Evolutionary conservation across 2,797 vertebrate genomes (phyloP), one percentile per base, ranked within the genome.

Genomic region (Hafferia zeledoni): DNA sequence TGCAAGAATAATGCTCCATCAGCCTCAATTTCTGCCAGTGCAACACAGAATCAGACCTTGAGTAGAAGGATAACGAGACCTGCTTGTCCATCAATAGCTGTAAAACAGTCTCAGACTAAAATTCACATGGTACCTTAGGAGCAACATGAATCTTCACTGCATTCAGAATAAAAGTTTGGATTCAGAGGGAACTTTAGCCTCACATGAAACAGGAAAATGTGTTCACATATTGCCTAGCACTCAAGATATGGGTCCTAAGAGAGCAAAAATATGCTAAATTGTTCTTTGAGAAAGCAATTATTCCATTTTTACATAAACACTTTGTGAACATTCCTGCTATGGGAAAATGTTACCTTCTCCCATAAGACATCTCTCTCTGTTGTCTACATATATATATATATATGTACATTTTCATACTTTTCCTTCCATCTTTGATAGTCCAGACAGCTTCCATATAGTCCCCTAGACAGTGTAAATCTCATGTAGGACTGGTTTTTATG

Each of bases 221-320:
- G 1, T 28, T 84, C 55, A 19, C 43, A 53, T 50, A 44, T 39
- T 70, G 17, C 76, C 61, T 67, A 55, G 57, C 55, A 52, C 12
- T 70, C 43, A 60, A 88, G 28, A 83, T 39, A 80, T 2, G 16
- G 56, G 68, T 84, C 68, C 49, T 57, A 64, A 74, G 69, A 47
- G 55, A 71, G 69, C 65, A 86, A 95, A 93, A 93, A 69, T 27
- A 77, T 30, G 56, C 65, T 64, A 71, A 13, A 30, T 30, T 63
- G 28, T 44, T 70, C 68, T 61, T 43, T 18, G 12, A 80, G 47
- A 76, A 72, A 55, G 13, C 69, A 87, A n/a, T 0, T 1, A 39
- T 90, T 65, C 39, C n/a, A 13, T 47, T 76, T 25, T 63, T 25
- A 50, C 9, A 10, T 23, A n/a, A 87, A 59, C 41, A 24, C 13